These are phyloP conservation scores for Phenganax subtilis DNA, from an alignment of 92 coral and sea anemone genomes.

Conservation along the genomic window DNA sequence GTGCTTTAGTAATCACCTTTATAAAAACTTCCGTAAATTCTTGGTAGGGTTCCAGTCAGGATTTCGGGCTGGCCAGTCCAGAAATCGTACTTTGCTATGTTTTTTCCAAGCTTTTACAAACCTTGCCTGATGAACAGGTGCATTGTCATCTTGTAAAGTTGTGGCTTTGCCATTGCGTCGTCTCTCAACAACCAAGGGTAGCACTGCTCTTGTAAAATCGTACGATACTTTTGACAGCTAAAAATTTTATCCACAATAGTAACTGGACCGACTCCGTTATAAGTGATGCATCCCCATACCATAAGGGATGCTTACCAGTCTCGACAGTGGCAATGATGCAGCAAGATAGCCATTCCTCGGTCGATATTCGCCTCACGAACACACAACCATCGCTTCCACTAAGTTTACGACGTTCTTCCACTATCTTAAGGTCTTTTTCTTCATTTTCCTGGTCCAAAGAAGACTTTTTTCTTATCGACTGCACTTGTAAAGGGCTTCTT, in stretches of 20 bases:
- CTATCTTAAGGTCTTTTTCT: not conserved
- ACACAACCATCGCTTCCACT: slow-evolving; percentile 24
- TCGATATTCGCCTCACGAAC: slow-evolving; percentile 15
- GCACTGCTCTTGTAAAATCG: slow-evolving; percentile 7
- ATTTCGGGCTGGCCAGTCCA: slow-evolving; percentile 31
- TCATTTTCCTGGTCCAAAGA: slow-evolving; percentile 1
- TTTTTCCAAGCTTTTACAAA: not conserved
- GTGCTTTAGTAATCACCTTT: not conserved
- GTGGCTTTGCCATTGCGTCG: slow-evolving; percentile 23
- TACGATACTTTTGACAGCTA: slow-evolving; percentile 4
- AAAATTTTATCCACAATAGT: not conserved
- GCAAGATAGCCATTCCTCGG: not conserved
- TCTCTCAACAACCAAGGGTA: slow-evolving; percentile 11
- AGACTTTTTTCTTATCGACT: not conserved
- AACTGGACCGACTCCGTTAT: slow-evolving; percentile 7
- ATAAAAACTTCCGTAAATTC: slow-evolving; percentile 10
- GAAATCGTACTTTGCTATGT: not conserved
- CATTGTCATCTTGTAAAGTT: slow-evolving; percentile 27
- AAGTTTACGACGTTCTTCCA: not conserved
- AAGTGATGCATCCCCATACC: slow-evolving; percentile 29
- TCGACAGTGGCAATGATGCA: slow-evolving; percentile 9
- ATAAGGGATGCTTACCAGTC: slow-evolving; percentile 17
- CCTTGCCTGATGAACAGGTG: slow-evolving; percentile 25
- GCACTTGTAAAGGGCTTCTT: not conserved
- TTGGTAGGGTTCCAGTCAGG: slow-evolving; percentile 24